These are phyloP conservation scores for Morpho achilles DNA, from an alignment of 2,888 invertebrate species.

Conservation along the genomic window DNA sequence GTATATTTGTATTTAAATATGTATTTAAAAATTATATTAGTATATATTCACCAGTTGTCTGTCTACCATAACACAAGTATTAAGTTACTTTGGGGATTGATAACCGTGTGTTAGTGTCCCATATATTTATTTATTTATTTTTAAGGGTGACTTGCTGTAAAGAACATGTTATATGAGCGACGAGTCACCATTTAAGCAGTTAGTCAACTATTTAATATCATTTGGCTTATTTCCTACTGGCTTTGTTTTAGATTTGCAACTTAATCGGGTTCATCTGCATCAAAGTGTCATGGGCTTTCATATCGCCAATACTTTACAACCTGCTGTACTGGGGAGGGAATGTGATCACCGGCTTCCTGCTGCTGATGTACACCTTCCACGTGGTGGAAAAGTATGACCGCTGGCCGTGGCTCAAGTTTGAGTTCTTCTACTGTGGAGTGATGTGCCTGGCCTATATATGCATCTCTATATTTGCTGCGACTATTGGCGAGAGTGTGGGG, in stretches of 20 bases:
- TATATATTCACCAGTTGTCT: too few species aligned
- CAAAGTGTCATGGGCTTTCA: constrained; percentile 79
- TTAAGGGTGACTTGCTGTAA: too few species aligned
- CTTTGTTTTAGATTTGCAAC: constrained; percentile 79
- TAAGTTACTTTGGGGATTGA: too few species aligned
- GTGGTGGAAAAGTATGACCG: constrained; percentile 88
- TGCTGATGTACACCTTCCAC: constrained; percentile 89
- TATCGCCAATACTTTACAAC: constrained; percentile 85
- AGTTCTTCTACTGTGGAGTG: constrained; percentile 84
- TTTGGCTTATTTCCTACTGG: too few species aligned
- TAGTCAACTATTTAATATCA: too few species aligned
- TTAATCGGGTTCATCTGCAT: constrained; percentile 90
- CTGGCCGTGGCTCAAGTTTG: constrained; percentile 91
- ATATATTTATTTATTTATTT: too few species aligned
- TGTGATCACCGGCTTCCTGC: constrained; percentile 85
- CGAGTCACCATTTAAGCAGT: too few species aligned
- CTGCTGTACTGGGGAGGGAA: constrained; percentile 89
- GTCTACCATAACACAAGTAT: too few species aligned
- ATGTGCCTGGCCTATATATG: constrained; percentile 86
- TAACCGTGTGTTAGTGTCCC: too few species aligned
- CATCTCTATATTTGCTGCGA: constrained; percentile 85
- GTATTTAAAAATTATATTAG: too few species aligned
- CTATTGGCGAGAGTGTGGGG: constrained; percentile 77
- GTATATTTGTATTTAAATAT: too few species aligned
- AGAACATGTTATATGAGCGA: too few species aligned